Conservation (phyloP, 2,888 invertebrate genomes). For the Xestia sexstrigata region DNA sequence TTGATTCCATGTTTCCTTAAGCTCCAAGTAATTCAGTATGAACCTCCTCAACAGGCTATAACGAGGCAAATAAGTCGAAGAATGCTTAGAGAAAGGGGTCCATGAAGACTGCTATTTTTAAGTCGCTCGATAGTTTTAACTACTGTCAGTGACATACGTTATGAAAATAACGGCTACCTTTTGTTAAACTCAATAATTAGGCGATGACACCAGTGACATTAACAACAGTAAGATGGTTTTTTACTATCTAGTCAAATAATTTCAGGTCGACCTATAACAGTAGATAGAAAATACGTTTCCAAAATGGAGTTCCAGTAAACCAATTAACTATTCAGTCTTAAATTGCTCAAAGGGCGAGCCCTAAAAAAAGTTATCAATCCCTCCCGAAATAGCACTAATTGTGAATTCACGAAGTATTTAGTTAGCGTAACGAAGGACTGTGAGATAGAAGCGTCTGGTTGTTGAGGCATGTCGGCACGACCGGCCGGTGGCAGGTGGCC, state of each 20-base stretch:
- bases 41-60: conserved; percentile 69
- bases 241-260: background rate
- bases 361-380: conserved; percentile 5
- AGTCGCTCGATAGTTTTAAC: conserved; percentile 33
- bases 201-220: background rate
- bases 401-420: conserved; percentile 43
- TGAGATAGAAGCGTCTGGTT: conserved; percentile 67
- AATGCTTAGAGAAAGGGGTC: conserved; percentile 69
- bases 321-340: background rate
- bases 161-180: background rate
- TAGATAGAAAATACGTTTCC: background rate
- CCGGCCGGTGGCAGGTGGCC: conserved; percentile 78
- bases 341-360: background rate
- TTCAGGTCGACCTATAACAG: background rate
- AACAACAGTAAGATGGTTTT: background rate
- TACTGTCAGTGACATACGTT: background rate
- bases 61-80: conserved; percentile 73
- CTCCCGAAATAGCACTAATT: conserved; percentile 38
- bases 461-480: conserved; percentile 78
- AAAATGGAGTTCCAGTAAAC: background rate
- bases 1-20: conserved; percentile 69
- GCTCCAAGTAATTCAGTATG: conserved; percentile 59
- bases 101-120: conserved; percentile 53
- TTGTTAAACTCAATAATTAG: background rate
- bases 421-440: conserved; percentile 62